phyloP scores from a whole-genome alignment of 1,140 invertebrate genomes.

The Harlomillsia oculata region DNA sequence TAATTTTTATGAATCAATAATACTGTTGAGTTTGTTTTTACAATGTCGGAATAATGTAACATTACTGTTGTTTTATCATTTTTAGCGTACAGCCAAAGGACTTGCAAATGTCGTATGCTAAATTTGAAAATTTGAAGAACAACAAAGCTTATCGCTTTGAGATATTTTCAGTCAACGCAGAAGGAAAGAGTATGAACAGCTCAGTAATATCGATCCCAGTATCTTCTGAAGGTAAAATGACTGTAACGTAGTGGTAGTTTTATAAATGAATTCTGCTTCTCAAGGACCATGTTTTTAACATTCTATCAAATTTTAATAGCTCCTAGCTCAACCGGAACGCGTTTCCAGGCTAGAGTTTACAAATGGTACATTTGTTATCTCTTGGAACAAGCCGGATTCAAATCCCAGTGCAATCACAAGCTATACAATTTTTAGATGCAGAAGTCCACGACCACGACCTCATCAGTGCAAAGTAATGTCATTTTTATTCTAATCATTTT shows the following conservation, averaged over 20 bases:
- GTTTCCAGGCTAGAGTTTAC: constrained; percentile 60
- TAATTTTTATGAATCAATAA: neutral
- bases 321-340: constrained; percentile 47
- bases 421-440: constrained; percentile 68
- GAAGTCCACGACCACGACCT: constrained; percentile 48
- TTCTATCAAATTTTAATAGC: constrained; percentile 38
- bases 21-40: neutral
- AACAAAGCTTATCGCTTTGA: constrained; percentile 45
- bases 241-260: constrained; percentile 1
- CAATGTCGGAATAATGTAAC: neutral
- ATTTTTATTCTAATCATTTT: no score
- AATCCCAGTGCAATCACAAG: constrained; percentile 35
- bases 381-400: constrained; percentile 51
- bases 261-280: constrained; percentile 6
- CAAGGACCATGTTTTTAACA: no score
- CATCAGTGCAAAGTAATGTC: constrained; percentile 49
- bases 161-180: constrained; percentile 47
- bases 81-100: constrained; percentile 40
- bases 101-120: constrained; percentile 46
- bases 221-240: constrained; percentile 47
- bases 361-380: constrained; percentile 56
- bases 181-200: constrained; percentile 47
- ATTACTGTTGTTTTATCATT: constrained; percentile 32
- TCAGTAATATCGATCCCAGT: constrained; percentile 53
- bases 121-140: constrained; percentile 44